phyloP scores from a whole-genome alignment of 2,113 vertebrate species.

The Corythaixoides concolor region DNA sequence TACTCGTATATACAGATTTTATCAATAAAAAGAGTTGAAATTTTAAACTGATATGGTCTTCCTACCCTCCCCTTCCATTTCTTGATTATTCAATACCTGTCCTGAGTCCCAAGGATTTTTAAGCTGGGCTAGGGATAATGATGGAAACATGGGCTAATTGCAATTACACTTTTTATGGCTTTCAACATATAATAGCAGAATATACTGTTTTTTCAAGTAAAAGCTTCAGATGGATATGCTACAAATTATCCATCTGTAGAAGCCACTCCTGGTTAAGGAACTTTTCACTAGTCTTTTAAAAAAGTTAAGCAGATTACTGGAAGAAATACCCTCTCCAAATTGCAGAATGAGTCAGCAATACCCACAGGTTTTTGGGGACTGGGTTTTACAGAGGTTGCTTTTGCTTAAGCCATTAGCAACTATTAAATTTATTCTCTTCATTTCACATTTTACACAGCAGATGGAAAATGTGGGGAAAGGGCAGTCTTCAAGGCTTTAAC shows the following conservation, averaged over 20 bases:
- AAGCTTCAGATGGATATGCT: neutral
- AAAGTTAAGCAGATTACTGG: neutral
- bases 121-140: neutral
- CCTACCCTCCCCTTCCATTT: neutral
- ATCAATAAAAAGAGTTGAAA: neutral
- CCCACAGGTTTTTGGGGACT: neutral
- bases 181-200: neutral
- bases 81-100: neutral
- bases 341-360: conserved; percentile 53
- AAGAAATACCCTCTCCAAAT: conserved; percentile 31
- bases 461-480: conserved; percentile 16
- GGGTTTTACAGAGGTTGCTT: conserved; percentile 11
- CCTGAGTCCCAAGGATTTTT: neutral
- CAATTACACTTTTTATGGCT: neutral
- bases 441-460: conserved; percentile 38
- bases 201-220: neutral
- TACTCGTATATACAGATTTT: neutral
- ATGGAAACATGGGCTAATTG: neutral
- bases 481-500: conserved; percentile 50
- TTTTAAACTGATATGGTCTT: neutral
- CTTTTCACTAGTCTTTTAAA: neutral
- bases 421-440: conserved; percentile 66
- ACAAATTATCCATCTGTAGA: neutral
- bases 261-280: neutral
- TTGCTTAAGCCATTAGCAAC: conserved; percentile 65